Percentiles rank a stretch among this genome's conserved stretches.
phyloP scores from a whole-genome alignment of 2,888 invertebrate species.

The Fragum whitleyi region DNA sequence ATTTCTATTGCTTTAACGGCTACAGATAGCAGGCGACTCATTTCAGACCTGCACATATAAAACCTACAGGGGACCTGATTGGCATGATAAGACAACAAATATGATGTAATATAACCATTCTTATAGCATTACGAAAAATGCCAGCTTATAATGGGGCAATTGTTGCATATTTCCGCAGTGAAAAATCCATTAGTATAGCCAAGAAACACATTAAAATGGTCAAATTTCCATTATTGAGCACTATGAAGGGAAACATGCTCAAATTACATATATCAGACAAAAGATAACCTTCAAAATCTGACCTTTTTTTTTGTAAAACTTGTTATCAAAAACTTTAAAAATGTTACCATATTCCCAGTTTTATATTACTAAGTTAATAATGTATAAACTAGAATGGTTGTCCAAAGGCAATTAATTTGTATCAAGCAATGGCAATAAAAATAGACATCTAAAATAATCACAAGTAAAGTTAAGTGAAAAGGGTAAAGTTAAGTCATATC shows the following conservation, averaged over 20 bases:
- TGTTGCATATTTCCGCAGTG: neutral
- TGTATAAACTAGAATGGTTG: too few species aligned
- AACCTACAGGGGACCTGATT: neutral
- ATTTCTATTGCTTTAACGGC: neutral
- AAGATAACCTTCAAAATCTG: neutral
- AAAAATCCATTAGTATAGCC: neutral
- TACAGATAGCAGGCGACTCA: neutral
- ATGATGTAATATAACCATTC: slow-evolving; percentile 11
- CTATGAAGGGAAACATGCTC: neutral
- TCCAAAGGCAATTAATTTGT: too few species aligned
- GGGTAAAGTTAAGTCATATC: too few species aligned
- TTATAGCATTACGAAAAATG: neutral
- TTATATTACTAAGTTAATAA: too few species aligned
- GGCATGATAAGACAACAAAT: slow-evolving; percentile 22
- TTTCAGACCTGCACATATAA: neutral
- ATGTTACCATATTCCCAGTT: too few species aligned
- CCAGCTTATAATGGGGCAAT: neutral
- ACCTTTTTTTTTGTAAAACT: neutral
- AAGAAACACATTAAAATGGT: neutral
- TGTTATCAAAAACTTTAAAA: too few species aligned
- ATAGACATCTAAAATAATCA: too few species aligned
- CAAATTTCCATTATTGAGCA: neutral
- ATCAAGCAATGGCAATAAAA: too few species aligned
- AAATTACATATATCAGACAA: neutral
- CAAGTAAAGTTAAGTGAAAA: too few species aligned